Conservation (phyloP, 2,888 invertebrate species). For the Agonopterix subpropinquella region DNA sequence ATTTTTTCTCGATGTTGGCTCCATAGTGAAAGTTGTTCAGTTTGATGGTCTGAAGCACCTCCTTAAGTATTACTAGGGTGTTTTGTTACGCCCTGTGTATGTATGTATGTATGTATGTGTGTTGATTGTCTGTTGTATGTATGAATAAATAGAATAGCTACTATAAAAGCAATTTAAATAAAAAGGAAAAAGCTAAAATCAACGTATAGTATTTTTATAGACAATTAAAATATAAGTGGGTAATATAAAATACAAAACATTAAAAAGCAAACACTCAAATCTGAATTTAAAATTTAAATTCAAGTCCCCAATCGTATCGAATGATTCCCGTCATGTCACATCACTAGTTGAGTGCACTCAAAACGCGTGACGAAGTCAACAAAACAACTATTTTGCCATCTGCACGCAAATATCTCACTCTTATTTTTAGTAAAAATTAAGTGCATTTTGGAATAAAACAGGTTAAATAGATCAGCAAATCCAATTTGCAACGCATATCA, state of each 20-base stretch:
- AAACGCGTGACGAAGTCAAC: slow-evolving; percentile 37
- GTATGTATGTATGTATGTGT: too few species aligned
- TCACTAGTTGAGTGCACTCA: slow-evolving; percentile 43
- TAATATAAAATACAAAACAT: background rate
- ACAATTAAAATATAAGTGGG: background rate
- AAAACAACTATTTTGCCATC: background rate
- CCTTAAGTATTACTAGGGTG: too few species aligned
- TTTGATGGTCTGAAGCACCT: too few species aligned
- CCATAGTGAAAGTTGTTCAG: too few species aligned
- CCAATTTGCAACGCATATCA: slow-evolving; percentile 18
- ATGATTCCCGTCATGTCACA: slow-evolving; percentile 29
- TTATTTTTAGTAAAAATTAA: background rate
- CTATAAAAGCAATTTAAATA: too few species aligned
- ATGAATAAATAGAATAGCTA: too few species aligned
- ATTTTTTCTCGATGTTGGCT: too few species aligned
- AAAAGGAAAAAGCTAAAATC: too few species aligned
- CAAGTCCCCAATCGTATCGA: slow-evolving; percentile 19
- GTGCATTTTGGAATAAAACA: background rate
- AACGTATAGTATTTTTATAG: background rate
- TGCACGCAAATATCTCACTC: background rate
- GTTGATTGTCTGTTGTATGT: too few species aligned
- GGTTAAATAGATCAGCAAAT: slow-evolving; percentile 3
- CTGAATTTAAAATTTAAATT: slow-evolving; percentile 29
- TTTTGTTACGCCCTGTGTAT: too few species aligned
- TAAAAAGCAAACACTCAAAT: slow-evolving; percentile 10